Percentiles rank a stretch among this genome's conserved stretches.
phyloP scores from a whole-genome alignment of 2,888 invertebrate species.

The Latrodectus elegans region DNA sequence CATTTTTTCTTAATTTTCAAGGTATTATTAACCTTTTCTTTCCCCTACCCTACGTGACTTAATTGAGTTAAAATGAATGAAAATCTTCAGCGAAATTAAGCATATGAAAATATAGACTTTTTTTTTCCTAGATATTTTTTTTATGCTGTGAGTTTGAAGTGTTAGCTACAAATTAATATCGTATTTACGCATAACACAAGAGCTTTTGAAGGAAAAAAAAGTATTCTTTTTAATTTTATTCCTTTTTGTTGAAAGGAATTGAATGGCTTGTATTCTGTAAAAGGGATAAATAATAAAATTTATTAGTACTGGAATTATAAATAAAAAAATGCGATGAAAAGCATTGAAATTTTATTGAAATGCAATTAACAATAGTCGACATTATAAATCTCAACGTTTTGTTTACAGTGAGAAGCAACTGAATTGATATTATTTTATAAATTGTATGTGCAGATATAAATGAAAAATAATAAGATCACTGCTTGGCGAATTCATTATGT shows the following conservation, averaged over 20 bases:
- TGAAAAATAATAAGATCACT: too few species aligned
- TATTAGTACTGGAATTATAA: too few species aligned
- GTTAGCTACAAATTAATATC: constrained; percentile 61
- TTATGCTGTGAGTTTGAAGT: constrained; percentile 43
- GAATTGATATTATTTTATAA: too few species aligned
- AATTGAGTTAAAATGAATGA: constrained; percentile 55
- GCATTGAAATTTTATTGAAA: too few species aligned
- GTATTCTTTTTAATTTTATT: constrained; percentile 33
- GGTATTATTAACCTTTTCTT: constrained; percentile 37
- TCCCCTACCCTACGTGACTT: constrained; percentile 54
- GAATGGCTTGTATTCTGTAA: too few species aligned
- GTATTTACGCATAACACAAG: constrained; percentile 51
- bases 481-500: too few species aligned
- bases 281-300: too few species aligned
- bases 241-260: not conserved
- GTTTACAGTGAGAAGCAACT: too few species aligned
- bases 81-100: constrained; percentile 28
- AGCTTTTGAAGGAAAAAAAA: constrained; percentile 30
- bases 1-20: constrained; percentile 37
- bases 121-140: constrained; percentile 26
- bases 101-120: not conserved
- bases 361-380: too few species aligned
- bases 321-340: too few species aligned
- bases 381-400: too few species aligned
- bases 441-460: too few species aligned